A percentile compares a stretch with the other conserved stretches of the same genome.
Evolutionary conservation across 2,888 invertebrate genomes (phyloP).

Genomic region (Apodemia duryi): DNA sequence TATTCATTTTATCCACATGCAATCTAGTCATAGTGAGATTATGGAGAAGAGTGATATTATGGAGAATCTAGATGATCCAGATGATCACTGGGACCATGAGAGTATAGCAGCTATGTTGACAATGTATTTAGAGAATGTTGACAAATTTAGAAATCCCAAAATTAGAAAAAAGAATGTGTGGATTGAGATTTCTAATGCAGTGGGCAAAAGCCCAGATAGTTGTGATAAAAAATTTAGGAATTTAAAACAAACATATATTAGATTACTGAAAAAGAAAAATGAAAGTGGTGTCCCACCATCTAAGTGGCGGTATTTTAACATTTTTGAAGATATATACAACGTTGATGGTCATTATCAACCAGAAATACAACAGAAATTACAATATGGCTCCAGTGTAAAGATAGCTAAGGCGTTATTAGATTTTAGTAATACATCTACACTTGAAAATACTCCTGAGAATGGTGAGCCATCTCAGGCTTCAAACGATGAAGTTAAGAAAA

Average conservation of each 20-base stretch:
- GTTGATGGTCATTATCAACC: constrained; percentile 62
- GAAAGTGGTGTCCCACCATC: constrained; percentile 49
- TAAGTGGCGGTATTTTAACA: constrained; percentile 68
- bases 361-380: constrained; percentile 60
- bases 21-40: constrained; percentile 47
- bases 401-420: constrained; percentile 58
- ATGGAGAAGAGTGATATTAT: constrained; percentile 46
- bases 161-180: constrained; percentile 69
- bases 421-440: constrained; percentile 46
- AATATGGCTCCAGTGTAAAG: constrained; percentile 52
- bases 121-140: constrained; percentile 58
- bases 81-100: constrained; percentile 65
- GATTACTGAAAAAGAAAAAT: constrained; percentile 60
- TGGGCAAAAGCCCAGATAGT: constrained; percentile 60
- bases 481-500: constrained; percentile 51
- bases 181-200: constrained; percentile 55
- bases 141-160: constrained; percentile 66
- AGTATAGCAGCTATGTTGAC: constrained; percentile 53
- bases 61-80: constrained; percentile 53
- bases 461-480: constrained; percentile 46
- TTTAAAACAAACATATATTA: constrained; percentile 64
- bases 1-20: constrained; percentile 34
- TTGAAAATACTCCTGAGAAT: constrained; percentile 41
- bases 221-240: constrained; percentile 73
- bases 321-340: constrained; percentile 65